Evolutionary conservation across 2,113 vertebrate species (phyloP), one percentile per base, ranked within the genome.

Genomic region (Cheilinus undulatus): DNA sequence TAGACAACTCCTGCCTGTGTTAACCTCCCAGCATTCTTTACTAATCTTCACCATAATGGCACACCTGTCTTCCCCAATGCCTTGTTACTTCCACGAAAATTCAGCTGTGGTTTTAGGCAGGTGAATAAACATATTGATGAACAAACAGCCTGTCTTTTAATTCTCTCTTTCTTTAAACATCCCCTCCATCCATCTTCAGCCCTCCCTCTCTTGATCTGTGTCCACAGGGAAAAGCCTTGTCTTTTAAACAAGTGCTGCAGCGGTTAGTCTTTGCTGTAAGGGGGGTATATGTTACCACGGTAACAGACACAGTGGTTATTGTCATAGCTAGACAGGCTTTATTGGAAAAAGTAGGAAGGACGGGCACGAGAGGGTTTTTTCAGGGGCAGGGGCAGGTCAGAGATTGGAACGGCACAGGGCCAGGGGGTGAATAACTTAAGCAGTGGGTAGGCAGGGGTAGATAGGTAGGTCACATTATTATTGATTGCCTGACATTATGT

Each of bases 401-500:
- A 73, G 65, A 63, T 63, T 66, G 60, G 32, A 83, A 40, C 63
- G 63, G 63, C 49, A 59, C 63, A 59, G 73, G 40, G 65, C 80
- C 75, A 56, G 82, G 70, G 82, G 82, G 82, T 42, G 85, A 85
- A 85, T 90, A 83, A 76, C 71, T 83, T 56, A 82, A 82, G 82
- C 85, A 71, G 86, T 73, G 73, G 83, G 85, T 46, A 85, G 69
- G 75, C 52, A 6, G 22, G 51, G 57, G 68, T 70, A 67, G 68
- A 73, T 74, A 67, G 74, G 69, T 77, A 60, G 85, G 85, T 82
- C 86, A 86, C 75, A 67, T 85, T 80, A 82, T 87, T 88, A 92
- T 91, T 86, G 90, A 92, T 89, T 85, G 89, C 58, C 69, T 79
- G 78, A 85, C 83, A 89, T 91, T 90, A 89, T 83, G 80, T 78